Evolutionary conservation across 1,140 invertebrate genomes (phyloP).

Genomic region (Trachymyrmex septentrionalis): DNA sequence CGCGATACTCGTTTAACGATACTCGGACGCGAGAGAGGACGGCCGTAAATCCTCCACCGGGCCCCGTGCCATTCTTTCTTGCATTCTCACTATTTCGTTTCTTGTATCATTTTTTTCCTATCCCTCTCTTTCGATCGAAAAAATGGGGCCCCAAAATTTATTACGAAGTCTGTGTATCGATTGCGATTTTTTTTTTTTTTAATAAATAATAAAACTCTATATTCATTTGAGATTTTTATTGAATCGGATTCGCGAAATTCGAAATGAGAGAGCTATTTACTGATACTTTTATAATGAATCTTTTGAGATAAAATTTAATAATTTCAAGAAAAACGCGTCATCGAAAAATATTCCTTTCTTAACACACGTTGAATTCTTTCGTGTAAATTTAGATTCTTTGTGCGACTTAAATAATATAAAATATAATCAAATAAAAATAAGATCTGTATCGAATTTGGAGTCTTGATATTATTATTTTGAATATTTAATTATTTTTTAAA

Average conservation of each 20-base stretch:
- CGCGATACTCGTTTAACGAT: conserved; percentile 83
- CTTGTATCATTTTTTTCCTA: neutral
- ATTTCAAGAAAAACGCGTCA: neutral
- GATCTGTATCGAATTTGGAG: neutral
- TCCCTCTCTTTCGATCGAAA: conserved; percentile 14
- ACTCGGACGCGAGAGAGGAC: conserved; percentile 76
- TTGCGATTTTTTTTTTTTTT: neutral
- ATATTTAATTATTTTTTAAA: neutral
- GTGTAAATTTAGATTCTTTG: neutral
- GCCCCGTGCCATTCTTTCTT: neutral
- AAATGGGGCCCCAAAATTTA: neutral
- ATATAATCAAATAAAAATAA: conserved; percentile 1
- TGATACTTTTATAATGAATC: neutral
- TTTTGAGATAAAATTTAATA: neutral
- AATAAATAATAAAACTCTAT: neutral
- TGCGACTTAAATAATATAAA: neutral
- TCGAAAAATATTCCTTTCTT: neutral
- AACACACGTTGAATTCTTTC: neutral
- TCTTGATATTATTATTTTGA: neutral
- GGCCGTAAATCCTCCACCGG: conserved; percentile 79
- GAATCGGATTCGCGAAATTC: neutral
- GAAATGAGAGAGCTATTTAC: neutral
- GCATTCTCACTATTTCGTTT: neutral
- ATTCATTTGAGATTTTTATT: neutral
- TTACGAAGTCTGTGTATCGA: neutral